Percentiles rank a stretch among this genome's conserved stretches.
These are phyloP conservation scores for Numida meleagris DNA, from an alignment of 2,113 vertebrate genomes.

Conservation along the genomic window DNA sequence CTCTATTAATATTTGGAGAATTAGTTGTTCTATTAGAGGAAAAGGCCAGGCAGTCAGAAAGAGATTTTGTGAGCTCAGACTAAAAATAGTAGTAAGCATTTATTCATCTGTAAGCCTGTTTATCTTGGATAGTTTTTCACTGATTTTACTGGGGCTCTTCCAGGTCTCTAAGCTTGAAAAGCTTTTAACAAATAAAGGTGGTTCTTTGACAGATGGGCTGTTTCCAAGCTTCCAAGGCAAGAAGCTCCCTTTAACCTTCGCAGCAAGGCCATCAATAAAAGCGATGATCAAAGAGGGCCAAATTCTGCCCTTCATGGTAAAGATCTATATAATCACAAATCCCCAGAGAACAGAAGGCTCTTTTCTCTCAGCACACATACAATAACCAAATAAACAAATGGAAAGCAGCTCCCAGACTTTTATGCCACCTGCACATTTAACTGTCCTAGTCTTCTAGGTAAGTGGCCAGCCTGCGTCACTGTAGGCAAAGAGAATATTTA, in stretches of 20 bases:
- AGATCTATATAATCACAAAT: background rate
- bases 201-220: constrained; percentile 23
- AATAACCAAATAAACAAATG: background rate
- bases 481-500: background rate
- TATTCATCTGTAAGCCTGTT: constrained; percentile 57
- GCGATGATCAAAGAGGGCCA: constrained; percentile 3
- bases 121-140: constrained; percentile 50
- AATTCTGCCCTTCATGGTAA: background rate
- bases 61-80: constrained; percentile 48
- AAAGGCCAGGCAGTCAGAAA: constrained; percentile 42
- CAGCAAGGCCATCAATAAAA: constrained; percentile 25
- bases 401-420: background rate
- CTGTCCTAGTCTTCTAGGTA: background rate
- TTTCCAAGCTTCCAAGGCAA: constrained; percentile 46
- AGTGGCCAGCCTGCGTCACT: background rate
- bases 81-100: constrained; percentile 68
- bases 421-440: background rate
- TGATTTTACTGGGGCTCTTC: constrained; percentile 58
- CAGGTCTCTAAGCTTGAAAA: constrained; percentile 39
- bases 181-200: constrained; percentile 43
- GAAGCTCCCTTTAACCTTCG: constrained; percentile 30
- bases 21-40: constrained; percentile 61
- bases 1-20: constrained; percentile 61
- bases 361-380: background rate
- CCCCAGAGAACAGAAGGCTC: background rate